Evolutionary conservation across 2,888 invertebrate species (phyloP), one percentile per base, ranked within the genome.

Genomic region (Caenorhabditis zanzibari): DNA sequence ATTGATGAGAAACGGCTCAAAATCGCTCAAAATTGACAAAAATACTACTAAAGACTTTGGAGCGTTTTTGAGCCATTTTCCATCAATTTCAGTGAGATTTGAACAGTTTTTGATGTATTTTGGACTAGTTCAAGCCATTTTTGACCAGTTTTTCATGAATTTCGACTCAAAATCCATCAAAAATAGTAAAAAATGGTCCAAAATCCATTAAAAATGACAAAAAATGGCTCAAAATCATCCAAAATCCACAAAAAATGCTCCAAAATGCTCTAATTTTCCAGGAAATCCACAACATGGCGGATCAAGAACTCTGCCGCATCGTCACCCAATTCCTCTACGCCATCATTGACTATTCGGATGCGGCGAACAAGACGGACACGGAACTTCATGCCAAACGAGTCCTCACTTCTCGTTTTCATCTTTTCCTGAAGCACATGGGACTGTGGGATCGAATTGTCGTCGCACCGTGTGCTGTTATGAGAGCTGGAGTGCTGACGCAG

Each of bases 361-460:
- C 84, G 9, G 54, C 76, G 1, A 84, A 84, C 63, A 81, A 75
- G 22, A 72, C 66, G 2, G 80, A 84, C n/a, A 81, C 84, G 14
- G 84, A 84, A 49, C n/a, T 84, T 1, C 75, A 81, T 24, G 84
- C 84, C 16, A 84, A 84, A 26, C 16, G 59, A 38, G 80, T 84
- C 14, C 52, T 84, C 14, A 73, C 76, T 10, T 41, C 66, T n/a
- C 52, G 84, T 47, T 75, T 81, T 38, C 26, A 66, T 5, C 68
- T 84, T 2, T 84, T 84, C 44, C 49, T 84, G 44, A 71, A 68
- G 26, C 84, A 84, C 49, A 84, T 84, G 84, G 75, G 72, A 4
- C n/a, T 84, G 1, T 76, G 19, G 16, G 84, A 84, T 1, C 58
- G 66, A 12, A 52, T 69, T 12, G 9, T 59, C 12, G 24, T 4